phyloP scores from a whole-genome alignment of 2,797 vertebrate species.

The Hippoglossus hippoglossus region DNA sequence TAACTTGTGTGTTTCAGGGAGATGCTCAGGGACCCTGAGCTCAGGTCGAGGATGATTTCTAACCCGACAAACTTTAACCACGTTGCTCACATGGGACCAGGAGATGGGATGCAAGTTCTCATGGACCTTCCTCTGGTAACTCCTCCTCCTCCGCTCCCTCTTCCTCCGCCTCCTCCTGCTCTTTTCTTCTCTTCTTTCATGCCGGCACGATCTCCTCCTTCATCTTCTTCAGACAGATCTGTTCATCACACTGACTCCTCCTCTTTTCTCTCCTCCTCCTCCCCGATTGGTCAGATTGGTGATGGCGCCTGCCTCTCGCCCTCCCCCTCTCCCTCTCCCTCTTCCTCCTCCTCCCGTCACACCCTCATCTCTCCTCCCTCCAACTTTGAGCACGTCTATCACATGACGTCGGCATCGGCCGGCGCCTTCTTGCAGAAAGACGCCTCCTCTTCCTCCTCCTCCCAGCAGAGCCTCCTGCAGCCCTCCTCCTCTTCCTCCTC shows the following conservation, averaged over 20 bases:
- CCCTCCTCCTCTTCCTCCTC: conserved; percentile 86
- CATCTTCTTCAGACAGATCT: conserved; percentile 44
- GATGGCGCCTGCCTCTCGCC: conserved; percentile 82
- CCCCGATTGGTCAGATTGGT: conserved; percentile 77
- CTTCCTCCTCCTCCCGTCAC: conserved; percentile 88
- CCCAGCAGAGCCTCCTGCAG: conserved; percentile 85
- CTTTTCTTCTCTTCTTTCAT: conserved; percentile 26
- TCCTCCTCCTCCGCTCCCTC: conserved; percentile 14
- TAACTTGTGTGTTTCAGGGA: conserved; percentile 82
- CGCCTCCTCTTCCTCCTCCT: conserved; percentile 86
- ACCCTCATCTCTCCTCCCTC: conserved; percentile 89
- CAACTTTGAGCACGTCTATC: conserved; percentile 91
- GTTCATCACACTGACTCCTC: conserved; percentile 72
- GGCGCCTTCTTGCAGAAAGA: conserved; percentile 90
- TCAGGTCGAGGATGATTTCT: conserved; percentile 96
- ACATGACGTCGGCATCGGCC: conserved; percentile 88
- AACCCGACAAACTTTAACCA: conserved; percentile 99
- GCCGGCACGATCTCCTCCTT: conserved; percentile 55
- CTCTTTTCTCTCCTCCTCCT: conserved; percentile 62
- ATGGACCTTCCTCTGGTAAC: conserved; percentile 98
- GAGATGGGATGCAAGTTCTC: conserved; percentile 98
- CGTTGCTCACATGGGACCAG: conserved; percentile 98
- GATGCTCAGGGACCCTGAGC: conserved; percentile 95
- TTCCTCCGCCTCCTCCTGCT: conserved; percentile 62
- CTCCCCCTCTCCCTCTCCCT: conserved; percentile 80